Conservation (phyloP, 2,888 invertebrate species). For the Vesta saturnalis region DNA sequence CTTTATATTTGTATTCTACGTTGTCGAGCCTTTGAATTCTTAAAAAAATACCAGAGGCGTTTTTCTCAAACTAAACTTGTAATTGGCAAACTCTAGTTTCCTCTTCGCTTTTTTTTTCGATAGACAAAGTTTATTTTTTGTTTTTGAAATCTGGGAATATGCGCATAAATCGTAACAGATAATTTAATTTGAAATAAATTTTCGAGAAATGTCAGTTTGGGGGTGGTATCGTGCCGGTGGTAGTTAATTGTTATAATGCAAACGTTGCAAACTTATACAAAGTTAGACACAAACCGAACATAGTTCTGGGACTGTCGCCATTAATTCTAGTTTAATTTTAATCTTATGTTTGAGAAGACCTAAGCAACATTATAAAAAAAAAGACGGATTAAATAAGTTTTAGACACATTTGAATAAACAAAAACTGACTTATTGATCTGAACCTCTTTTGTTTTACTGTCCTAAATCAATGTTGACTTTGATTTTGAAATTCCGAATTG, state of each 20-base stretch:
- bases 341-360: background rate
- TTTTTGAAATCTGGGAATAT: no score
- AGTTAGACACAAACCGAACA: constrained; percentile 24
- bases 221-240: constrained; percentile 21
- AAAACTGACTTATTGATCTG: constrained; percentile 39
- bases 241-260: constrained; percentile 35
- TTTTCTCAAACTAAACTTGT: no score
- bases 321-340: constrained; percentile 25
- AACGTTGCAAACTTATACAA: constrained; percentile 29
- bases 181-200: constrained; percentile 27
- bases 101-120: no score
- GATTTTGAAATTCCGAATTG: constrained; percentile 17
- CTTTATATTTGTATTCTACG: no score
- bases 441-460: constrained; percentile 22
- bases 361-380: background rate
- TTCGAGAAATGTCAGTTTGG: constrained; percentile 29
- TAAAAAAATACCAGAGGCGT: no score
- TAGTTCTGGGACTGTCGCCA: constrained; percentile 20
- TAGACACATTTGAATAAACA: constrained; percentile 33
- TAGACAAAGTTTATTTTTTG: no score
- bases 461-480: constrained; percentile 41
- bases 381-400: background rate
- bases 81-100: no score
- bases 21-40: no score
- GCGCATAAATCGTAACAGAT: constrained; percentile 21